These are phyloP conservation scores for Acanthurus tractus DNA, from an alignment of 2,797 vertebrate species.

Conservation along the genomic window DNA sequence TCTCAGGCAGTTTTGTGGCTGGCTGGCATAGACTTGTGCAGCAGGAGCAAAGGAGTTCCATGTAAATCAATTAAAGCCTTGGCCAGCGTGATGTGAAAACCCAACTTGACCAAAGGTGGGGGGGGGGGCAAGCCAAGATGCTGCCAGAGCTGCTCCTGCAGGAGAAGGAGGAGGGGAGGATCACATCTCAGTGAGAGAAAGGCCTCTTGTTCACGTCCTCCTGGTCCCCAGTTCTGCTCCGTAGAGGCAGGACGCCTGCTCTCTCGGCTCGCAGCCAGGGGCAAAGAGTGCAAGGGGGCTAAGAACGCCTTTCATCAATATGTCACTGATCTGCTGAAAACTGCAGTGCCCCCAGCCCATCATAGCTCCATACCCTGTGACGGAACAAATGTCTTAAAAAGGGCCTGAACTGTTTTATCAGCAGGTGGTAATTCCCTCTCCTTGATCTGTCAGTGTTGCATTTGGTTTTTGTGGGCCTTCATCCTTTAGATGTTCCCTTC, in stretches of 20 bases:
- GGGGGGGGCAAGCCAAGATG: constrained; percentile 45
- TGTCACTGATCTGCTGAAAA: constrained; percentile 75
- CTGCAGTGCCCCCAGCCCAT: constrained; percentile 36
- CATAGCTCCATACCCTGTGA: constrained; percentile 32
- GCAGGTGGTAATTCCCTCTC: constrained; percentile 52
- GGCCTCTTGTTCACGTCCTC: constrained; percentile 59
- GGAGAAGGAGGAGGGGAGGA: constrained; percentile 8
- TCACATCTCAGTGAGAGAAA: constrained; percentile 55
- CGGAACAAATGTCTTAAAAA: constrained; percentile 47
- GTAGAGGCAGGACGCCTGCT: constrained; percentile 48
- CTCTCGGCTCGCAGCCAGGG: constrained; percentile 57
- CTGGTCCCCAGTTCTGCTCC: constrained; percentile 30
- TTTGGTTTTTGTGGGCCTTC: constrained; percentile 35
- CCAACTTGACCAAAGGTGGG: constrained; percentile 53
- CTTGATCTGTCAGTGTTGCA: constrained; percentile 32
- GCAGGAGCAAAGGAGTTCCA: constrained; percentile 56
- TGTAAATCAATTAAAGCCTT: constrained; percentile 78
- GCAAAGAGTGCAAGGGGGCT: constrained; percentile 58
- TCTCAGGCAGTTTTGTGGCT: constrained; percentile 51
- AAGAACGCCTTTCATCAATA: constrained; percentile 76
- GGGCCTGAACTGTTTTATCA: constrained; percentile 53
- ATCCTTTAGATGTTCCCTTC: constrained; percentile 15
- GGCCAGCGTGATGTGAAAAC: constrained; percentile 60
- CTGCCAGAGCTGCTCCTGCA: constrained; percentile 53
- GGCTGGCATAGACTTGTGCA: constrained; percentile 72